These are phyloP conservation scores for Psilanteris sp. DNA, from an alignment of 1,140 invertebrate genomes.

Conservation along the genomic window DNA sequence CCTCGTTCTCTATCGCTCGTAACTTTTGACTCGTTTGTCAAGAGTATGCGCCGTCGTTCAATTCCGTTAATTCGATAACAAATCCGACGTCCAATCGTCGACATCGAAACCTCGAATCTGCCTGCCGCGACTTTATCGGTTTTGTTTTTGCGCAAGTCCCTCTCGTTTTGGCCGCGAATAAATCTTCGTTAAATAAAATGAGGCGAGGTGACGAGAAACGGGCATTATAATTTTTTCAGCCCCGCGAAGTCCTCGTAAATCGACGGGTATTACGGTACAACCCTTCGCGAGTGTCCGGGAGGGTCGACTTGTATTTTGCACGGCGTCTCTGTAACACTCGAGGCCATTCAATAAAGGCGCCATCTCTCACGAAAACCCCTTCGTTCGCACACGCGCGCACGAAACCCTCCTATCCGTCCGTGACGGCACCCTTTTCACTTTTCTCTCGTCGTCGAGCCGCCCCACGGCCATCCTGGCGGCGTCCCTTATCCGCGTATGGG, in stretches of 20 bases:
- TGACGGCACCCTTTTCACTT: conserved; percentile 66
- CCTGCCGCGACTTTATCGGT: too few relatives aligned
- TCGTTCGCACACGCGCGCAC: conserved; percentile 58
- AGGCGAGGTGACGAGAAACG: conserved; percentile 38
- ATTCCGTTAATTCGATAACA: too few relatives aligned
- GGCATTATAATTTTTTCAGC: conserved; percentile 58
- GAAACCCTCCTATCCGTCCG: conserved; percentile 54
- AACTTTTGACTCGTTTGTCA: too few relatives aligned
- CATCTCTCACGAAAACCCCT: conserved; percentile 67
- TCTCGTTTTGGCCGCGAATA: too few relatives aligned
- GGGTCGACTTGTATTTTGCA: conserved; percentile 67
- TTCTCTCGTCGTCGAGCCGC: conserved; percentile 52
- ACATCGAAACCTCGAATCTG: too few relatives aligned
- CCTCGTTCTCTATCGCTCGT: too few relatives aligned
- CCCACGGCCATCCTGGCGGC: conserved; percentile 58
- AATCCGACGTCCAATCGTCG: too few relatives aligned
- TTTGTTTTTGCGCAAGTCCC: too few relatives aligned
- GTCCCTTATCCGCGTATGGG: conserved; percentile 65
- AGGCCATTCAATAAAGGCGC: conserved; percentile 69
- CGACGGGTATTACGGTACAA: conserved; percentile 63
- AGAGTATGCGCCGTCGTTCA: too few relatives aligned
- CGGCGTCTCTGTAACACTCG: conserved; percentile 65
- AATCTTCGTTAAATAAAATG: conserved; percentile 1
- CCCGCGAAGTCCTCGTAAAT: conserved; percentile 63
- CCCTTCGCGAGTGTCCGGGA: conserved; percentile 66